A percentile compares a stretch with the other conserved stretches of the same genome.
Conservation (phyloP, 2,888 invertebrate species). For the Leptarthrus brevirostris region DNA sequence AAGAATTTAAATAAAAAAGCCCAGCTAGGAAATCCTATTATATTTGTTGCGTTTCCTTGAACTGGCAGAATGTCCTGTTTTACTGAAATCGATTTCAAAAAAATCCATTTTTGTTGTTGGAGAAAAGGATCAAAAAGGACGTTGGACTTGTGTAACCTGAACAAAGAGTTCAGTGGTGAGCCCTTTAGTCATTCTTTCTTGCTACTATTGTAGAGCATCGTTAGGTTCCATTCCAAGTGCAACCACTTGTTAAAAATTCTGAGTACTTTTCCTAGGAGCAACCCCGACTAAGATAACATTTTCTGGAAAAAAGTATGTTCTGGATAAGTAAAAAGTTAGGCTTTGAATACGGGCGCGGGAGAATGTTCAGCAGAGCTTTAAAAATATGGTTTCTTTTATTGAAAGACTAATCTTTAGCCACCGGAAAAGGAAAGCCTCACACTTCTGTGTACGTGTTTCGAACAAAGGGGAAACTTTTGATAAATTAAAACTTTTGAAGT, state of each 20-base stretch:
- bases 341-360: background rate
- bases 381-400: conserved; percentile 7
- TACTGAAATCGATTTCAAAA: too few relatives aligned
- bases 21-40: too few relatives aligned
- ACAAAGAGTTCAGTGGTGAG: background rate
- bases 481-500: background rate
- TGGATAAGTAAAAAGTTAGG: background rate
- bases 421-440: background rate
- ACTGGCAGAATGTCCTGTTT: too few relatives aligned
- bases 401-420: background rate
- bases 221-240: conserved; percentile 13
- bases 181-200: background rate
- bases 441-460: background rate
- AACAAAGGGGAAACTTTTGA: background rate
- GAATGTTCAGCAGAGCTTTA: background rate
- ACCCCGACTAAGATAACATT: background rate
- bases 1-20: too few relatives aligned
- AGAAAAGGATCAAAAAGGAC: too few relatives aligned
- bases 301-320: background rate
- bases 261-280: background rate
- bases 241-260: conserved; percentile 33
- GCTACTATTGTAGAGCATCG: conserved; percentile 5
- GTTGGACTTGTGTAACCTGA: too few relatives aligned
- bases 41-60: too few relatives aligned
- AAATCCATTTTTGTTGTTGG: background rate